A percentile compares a stretch with the other conserved stretches of the same genome.
Evolutionary conservation across 2,113 vertebrate genomes (phyloP).

Genomic region (Cariama cristata): DNA sequence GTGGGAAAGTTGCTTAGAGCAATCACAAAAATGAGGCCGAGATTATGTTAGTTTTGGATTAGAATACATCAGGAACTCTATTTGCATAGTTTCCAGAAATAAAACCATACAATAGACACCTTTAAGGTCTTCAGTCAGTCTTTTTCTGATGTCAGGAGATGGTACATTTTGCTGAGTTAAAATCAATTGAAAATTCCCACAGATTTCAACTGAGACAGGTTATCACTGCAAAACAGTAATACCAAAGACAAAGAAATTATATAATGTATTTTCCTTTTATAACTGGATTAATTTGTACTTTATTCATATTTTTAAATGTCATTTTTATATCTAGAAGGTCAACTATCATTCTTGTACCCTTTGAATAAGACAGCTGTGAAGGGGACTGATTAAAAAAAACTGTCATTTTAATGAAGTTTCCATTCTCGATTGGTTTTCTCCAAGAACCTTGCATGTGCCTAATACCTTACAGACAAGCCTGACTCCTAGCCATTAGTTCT

Average conservation of each 20-base stretch:
- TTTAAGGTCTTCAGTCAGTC: background rate
- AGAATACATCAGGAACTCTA: background rate
- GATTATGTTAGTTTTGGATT: background rate
- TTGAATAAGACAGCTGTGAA: conserved; percentile 41
- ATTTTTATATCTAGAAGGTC: conserved; percentile 43
- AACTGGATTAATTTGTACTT: conserved; percentile 19
- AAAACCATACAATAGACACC: background rate
- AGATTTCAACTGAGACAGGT: background rate
- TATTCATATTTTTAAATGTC: conserved; percentile 37
- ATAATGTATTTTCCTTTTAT: background rate
- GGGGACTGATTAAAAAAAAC: background rate
- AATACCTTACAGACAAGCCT: background rate
- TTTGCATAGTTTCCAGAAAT: conserved; percentile 14
- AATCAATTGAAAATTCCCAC: conserved; percentile 16
- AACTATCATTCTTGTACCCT: conserved; percentile 12
- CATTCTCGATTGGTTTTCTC: conserved; percentile 4
- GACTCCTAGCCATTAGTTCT: conserved; percentile 4
- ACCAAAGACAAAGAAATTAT: background rate
- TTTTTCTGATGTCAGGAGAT: background rate
- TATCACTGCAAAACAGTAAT: conserved; percentile 7
- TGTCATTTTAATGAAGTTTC: conserved; percentile 59
- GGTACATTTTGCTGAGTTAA: conserved; percentile 1
- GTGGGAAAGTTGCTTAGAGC: background rate
- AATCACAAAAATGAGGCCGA: background rate
- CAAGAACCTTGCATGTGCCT: background rate